Conservation (phyloP, 2,113 vertebrate species). For the Onychostoma macrolepis region DNA sequence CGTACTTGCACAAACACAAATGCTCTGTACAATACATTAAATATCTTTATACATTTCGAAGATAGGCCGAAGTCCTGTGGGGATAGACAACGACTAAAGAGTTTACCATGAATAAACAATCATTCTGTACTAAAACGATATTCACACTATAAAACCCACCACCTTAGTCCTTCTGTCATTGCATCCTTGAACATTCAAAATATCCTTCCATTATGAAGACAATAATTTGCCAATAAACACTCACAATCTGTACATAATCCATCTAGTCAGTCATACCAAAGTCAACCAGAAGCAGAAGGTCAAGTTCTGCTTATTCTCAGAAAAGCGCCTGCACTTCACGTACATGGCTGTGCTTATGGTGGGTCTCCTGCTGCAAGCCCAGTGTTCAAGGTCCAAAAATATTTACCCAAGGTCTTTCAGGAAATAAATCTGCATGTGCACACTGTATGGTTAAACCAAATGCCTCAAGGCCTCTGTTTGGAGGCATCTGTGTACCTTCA, state of each 20-base stretch:
- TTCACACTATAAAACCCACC: slow-evolving; percentile 32
- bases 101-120: slow-evolving; percentile 39
- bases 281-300: background rate
- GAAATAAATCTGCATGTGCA: background rate
- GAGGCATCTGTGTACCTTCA: background rate
- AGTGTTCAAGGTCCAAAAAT: slow-evolving; percentile 10
- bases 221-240: slow-evolving; percentile 20
- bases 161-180: slow-evolving; percentile 15
- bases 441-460: slow-evolving; percentile 7
- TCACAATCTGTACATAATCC: slow-evolving; percentile 26
- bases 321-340: background rate
- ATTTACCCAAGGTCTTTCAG: slow-evolving; percentile 6
- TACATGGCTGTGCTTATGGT: slow-evolving; percentile 23
- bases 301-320: slow-evolving; percentile 30
- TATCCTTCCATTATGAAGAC: slow-evolving; percentile 19
- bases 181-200: slow-evolving; percentile 11
- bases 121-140: slow-evolving; percentile 31
- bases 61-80: slow-evolving; percentile 19
- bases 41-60: slow-evolving; percentile 25
- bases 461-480: background rate
- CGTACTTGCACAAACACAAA: background rate
- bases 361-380: slow-evolving; percentile 2
- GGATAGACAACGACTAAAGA: background rate
- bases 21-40: slow-evolving; percentile 23
- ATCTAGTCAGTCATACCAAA: slow-evolving; percentile 26